Evolutionary conservation across 2,888 invertebrate genomes (phyloP).

Genomic region (Lasioglossum pauxillum): DNA sequence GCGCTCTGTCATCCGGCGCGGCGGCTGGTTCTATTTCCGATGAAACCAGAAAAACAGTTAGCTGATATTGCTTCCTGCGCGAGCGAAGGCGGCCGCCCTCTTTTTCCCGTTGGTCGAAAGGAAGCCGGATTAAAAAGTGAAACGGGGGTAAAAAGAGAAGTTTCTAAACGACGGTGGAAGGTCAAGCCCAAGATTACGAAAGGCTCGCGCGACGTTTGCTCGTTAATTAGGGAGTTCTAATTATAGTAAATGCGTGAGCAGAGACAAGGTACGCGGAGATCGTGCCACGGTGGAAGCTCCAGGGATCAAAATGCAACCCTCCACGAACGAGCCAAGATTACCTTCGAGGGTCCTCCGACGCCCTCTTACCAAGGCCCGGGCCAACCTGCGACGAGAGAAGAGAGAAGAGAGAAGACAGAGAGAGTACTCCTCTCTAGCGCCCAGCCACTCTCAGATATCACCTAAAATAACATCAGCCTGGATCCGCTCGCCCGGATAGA

Average conservation of each 20-base stretch:
- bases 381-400: conserved; percentile 65
- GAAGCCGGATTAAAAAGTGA: conserved; percentile 57
- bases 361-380: conserved; percentile 62
- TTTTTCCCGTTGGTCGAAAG: conserved; percentile 28
- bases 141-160: conserved; percentile 34
- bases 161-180: conserved; percentile 67
- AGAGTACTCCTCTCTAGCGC: conserved; percentile 29
- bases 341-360: conserved; percentile 78
- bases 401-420: neutral
- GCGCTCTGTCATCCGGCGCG: neutral
- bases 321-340: conserved; percentile 80
- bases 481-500: conserved; percentile 58
- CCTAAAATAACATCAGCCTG: conserved; percentile 80
- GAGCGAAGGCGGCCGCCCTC: neutral
- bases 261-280: conserved; percentile 73
- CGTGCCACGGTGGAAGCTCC: conserved; percentile 81
- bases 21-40: conserved; percentile 53
- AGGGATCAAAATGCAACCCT: conserved; percentile 82
- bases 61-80: conserved; percentile 27
- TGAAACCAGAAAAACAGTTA: conserved; percentile 11
- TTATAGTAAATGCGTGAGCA: conserved; percentile 79
- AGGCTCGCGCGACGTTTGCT: conserved; percentile 71
- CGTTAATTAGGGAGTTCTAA: conserved; percentile 81
- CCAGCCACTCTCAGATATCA: conserved; percentile 72
- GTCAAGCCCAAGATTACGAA: conserved; percentile 73